Evolutionary conservation across 2,113 vertebrate genomes (phyloP).

Genomic region (Limnothrissa miodon): DNA sequence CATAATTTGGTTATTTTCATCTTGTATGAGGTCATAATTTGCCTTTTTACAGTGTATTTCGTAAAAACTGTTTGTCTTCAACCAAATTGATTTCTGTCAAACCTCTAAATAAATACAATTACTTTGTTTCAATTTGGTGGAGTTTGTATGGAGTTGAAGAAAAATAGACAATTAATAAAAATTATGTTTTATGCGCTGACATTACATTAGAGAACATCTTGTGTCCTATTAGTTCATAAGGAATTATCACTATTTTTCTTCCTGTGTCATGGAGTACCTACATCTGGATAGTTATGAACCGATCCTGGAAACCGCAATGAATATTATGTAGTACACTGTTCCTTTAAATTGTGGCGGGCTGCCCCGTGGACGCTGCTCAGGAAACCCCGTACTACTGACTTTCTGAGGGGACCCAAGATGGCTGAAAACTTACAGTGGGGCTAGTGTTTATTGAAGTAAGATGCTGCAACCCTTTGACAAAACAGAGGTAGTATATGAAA

Average conservation of each 20-base stretch:
- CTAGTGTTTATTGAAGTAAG: conserved; percentile 70
- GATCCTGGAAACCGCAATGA: too few species aligned
- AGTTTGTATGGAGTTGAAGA: too few species aligned
- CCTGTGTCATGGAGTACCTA: too few species aligned
- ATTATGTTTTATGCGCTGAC: too few species aligned
- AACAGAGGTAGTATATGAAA: conserved; percentile 54
- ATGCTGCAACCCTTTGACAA: conserved; percentile 64
- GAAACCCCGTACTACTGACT: conserved; percentile 89
- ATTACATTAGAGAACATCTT: too few species aligned
- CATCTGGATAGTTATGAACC: background rate
- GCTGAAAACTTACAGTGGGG: conserved; percentile 82
- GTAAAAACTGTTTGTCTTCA: background rate
- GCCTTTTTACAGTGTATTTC: background rate
- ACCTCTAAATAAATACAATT: background rate
- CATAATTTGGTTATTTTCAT: background rate
- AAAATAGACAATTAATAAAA: too few species aligned
- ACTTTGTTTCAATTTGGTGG: background rate
- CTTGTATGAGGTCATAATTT: background rate
- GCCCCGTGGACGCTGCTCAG: conserved; percentile 81
- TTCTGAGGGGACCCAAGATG: conserved; percentile 94
- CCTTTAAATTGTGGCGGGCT: conserved; percentile 84
- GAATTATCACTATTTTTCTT: too few species aligned
- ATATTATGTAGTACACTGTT: conserved; percentile 60
- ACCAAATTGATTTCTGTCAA: background rate
- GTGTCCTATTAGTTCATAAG: too few species aligned